Conservation (phyloP, 2,113 vertebrate species). For the Synodontis membranacea region DNA sequence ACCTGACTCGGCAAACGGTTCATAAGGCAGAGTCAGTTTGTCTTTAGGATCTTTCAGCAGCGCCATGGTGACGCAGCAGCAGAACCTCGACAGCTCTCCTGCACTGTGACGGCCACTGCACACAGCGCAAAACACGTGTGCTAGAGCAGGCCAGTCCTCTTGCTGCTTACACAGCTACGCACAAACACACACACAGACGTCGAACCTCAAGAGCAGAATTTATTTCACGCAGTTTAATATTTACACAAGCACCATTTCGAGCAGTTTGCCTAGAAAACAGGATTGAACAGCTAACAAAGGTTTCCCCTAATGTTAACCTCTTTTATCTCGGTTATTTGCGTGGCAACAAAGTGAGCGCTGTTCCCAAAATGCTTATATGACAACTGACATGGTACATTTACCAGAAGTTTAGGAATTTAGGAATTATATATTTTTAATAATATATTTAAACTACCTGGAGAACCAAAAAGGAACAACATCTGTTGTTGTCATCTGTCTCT, state of each 20-base stretch:
- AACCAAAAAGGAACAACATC: too few relatives aligned
- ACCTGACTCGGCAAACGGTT: conserved; percentile 83
- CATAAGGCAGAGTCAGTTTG: conserved; percentile 79
- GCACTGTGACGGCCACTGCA: conserved; percentile 72
- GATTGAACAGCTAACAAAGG: background rate
- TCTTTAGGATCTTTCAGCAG: conserved; percentile 76
- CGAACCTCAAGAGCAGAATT: background rate
- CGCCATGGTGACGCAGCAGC: conserved; percentile 72
- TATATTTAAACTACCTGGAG: too few relatives aligned
- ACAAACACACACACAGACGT: conserved; percentile 5
- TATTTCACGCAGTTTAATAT: background rate
- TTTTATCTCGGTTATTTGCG: too few relatives aligned
- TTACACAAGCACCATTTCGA: background rate
- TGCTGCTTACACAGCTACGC: conserved; percentile 81
- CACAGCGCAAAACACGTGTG: conserved; percentile 72
- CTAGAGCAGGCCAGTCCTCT: conserved; percentile 82
- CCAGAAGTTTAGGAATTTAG: too few relatives aligned
- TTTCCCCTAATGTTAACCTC: background rate
- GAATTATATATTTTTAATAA: too few relatives aligned
- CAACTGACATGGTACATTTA: too few relatives aligned
- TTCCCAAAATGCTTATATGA: background rate
- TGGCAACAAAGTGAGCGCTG: background rate
- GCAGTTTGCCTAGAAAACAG: background rate
- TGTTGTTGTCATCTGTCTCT: too few relatives aligned
- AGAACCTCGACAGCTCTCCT: conserved; percentile 79